These are phyloP conservation scores for Penelope pileata DNA, from an alignment of 2,113 vertebrate species.

Conservation along the genomic window DNA sequence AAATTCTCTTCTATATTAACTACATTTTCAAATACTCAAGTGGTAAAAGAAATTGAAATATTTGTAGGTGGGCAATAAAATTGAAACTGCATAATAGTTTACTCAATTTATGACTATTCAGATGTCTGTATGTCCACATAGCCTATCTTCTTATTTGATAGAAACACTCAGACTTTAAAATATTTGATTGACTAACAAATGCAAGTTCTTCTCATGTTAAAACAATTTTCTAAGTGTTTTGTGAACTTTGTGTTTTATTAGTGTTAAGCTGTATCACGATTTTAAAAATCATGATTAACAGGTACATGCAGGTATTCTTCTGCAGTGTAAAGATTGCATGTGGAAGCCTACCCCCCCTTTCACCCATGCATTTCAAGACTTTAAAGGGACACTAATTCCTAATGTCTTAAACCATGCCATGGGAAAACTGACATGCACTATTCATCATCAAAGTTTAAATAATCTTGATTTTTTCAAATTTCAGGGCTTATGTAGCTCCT, in stretches of 20 bases:
- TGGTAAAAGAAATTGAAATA: not conserved
- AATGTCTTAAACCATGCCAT: not conserved
- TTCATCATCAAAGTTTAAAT: constrained; percentile 19
- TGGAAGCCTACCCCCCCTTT: not conserved
- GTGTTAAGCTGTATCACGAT: not conserved
- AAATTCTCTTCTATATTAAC: not conserved
- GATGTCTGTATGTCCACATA: not conserved
- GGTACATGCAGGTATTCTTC: not conserved
- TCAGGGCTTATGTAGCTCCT: not conserved
- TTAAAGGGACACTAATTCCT: constrained; percentile 17
- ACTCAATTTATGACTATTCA: not conserved
- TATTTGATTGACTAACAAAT: not conserved
- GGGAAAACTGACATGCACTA: constrained; percentile 6
- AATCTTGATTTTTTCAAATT: not conserved
- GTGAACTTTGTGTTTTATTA: not conserved
- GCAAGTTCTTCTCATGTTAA: not conserved
- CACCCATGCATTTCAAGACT: not conserved
- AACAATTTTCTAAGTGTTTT: not conserved
- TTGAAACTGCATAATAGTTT: not conserved
- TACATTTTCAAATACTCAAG: not conserved
- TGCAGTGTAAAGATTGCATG: not conserved
- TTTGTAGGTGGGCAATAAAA: not conserved
- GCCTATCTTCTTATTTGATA: not conserved
- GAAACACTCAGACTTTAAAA: not conserved
- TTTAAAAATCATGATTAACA: not conserved